phyloP scores from a whole-genome alignment of 1,140 invertebrate genomes.

The Drosophila rufa region DNA sequence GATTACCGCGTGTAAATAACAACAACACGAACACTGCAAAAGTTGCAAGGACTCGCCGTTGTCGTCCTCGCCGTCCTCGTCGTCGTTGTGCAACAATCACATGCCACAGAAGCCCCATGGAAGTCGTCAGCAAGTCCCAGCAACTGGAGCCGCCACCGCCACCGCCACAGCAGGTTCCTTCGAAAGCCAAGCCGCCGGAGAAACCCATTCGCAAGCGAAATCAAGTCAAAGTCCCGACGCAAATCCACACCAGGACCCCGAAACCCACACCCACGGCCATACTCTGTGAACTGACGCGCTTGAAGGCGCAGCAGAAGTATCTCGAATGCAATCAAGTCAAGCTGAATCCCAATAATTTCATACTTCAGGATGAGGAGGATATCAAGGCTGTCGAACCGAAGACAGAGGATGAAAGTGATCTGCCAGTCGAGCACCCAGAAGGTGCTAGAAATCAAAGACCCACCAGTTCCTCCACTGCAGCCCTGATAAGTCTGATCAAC shows the following conservation, averaged over 20 bases:
- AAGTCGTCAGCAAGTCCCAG: slow-evolving; percentile 17
- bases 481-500: slow-evolving; percentile 48
- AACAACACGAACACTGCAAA: slow-evolving; percentile 50
- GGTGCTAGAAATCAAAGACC: slow-evolving; percentile 13
- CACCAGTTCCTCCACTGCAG: slow-evolving; percentile 39
- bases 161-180: background rate
- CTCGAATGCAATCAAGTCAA: slow-evolving; percentile 81
- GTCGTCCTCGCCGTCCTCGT: slow-evolving; percentile 13
- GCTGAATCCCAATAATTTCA: slow-evolving; percentile 65
- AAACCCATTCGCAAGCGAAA: slow-evolving; percentile 52
- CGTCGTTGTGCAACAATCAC: slow-evolving; percentile 74
- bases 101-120: slow-evolving; percentile 47
- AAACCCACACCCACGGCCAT: slow-evolving; percentile 65
- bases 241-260: background rate
- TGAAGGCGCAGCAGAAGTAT: slow-evolving; percentile 83
- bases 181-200: slow-evolving; percentile 33
- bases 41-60: slow-evolving; percentile 62
- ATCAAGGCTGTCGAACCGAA: background rate
- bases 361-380: slow-evolving; percentile 19
- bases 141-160: slow-evolving; percentile 4
- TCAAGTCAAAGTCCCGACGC: background rate
- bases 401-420: background rate
- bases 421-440: background rate
- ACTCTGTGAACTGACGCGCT: slow-evolving; percentile 75
- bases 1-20: slow-evolving; percentile 83